A percentile compares a stretch with the other conserved stretches of the same genome.
Conservation (phyloP, 2,888 invertebrate species). For the Altica lythri region DNA sequence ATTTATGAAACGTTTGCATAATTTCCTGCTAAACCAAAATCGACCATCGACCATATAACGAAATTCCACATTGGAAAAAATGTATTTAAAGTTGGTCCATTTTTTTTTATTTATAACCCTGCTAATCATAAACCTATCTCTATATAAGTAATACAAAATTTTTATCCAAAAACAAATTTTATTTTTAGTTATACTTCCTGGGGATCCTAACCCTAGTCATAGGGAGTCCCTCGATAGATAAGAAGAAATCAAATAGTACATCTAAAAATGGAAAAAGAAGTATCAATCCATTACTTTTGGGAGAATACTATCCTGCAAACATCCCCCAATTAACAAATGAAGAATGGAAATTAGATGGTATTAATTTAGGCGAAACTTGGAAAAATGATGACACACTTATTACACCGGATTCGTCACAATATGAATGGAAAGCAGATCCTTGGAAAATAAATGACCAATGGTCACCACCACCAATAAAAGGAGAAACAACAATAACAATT, state of each 20-base stretch:
- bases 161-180: too few relatives aligned
- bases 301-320: slow-evolving; percentile 5
- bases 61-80: too few relatives aligned
- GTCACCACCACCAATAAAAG: background rate
- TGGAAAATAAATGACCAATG: slow-evolving; percentile 1
- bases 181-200: slow-evolving; percentile 19
- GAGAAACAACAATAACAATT: slow-evolving; percentile 65
- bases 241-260: slow-evolving; percentile 11
- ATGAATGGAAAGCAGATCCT: background rate
- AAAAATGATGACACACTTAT: background rate
- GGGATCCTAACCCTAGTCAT: slow-evolving; percentile 3
- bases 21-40: too few relatives aligned
- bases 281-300: slow-evolving; percentile 5
- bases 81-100: too few relatives aligned
- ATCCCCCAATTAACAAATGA: too few relatives aligned
- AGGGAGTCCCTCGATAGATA: background rate
- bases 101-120: background rate
- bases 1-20: too few relatives aligned
- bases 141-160: background rate
- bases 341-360: too few relatives aligned
- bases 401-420: too few relatives aligned
- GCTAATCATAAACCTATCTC: background rate
- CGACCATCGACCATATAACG: too few relatives aligned
- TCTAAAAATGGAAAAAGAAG: slow-evolving; percentile 21
- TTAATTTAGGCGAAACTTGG: background rate